Evolutionary conservation across 2,888 invertebrate genomes (phyloP).

Genomic region (Pycnomerus fuliginosus): DNA sequence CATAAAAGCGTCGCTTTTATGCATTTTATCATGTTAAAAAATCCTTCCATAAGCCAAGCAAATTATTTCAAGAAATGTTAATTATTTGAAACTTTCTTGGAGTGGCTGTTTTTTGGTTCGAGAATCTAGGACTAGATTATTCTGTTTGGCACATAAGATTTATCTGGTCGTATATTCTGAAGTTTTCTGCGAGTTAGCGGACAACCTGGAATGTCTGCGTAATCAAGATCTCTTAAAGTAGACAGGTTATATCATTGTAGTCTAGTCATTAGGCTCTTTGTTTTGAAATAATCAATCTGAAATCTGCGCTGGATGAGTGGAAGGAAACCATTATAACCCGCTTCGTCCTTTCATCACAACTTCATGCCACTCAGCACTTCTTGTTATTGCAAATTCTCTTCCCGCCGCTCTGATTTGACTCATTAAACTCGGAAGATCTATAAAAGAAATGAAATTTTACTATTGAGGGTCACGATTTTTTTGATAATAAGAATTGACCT

Average conservation of each 20-base stretch:
- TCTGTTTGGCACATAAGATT: constrained; percentile 34
- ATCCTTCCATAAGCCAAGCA: constrained; percentile 10
- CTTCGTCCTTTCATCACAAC: constrained; percentile 8
- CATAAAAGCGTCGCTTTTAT: constrained; percentile 17
- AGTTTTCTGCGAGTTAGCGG: constrained; percentile 28
- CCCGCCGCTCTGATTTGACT: constrained; percentile 7
- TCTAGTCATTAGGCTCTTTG: constrained; percentile 33
- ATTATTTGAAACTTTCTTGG: constrained; percentile 21
- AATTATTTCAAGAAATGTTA: constrained; percentile 18
- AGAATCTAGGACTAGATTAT: constrained; percentile 28
- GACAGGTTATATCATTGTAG: constrained; percentile 29
- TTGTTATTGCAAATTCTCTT: constrained; percentile 19
- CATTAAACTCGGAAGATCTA: constrained; percentile 1
- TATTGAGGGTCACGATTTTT: background rate
- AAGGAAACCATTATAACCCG: constrained; percentile 16
- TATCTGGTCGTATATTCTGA: constrained; percentile 33
- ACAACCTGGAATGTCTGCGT: constrained; percentile 28
- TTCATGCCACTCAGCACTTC: constrained; percentile 19
- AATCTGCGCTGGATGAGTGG: constrained; percentile 24
- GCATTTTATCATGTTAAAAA: constrained; percentile 13
- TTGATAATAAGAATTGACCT: constrained; percentile 15
- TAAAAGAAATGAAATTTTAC: background rate
- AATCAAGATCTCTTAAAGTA: constrained; percentile 33
- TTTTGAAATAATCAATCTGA: constrained; percentile 33
- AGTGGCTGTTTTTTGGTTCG: constrained; percentile 23